phyloP scores from a whole-genome alignment of 2,797 vertebrate species.

The Oceanodroma leucorhoa region DNA sequence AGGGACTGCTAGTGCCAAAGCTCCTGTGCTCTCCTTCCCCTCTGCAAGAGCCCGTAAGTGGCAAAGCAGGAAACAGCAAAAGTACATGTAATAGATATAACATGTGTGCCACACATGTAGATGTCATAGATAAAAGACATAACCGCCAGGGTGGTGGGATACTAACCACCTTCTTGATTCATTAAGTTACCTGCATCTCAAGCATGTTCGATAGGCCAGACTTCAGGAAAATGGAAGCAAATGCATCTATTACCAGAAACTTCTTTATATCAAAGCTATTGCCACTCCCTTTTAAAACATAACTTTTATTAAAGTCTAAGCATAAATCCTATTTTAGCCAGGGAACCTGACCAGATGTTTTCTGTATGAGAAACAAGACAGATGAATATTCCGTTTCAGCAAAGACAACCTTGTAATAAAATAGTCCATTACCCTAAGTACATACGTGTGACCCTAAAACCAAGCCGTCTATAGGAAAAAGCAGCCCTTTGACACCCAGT shows the following conservation, averaged over 20 bases:
- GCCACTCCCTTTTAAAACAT: not conserved
- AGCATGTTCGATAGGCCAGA: not conserved
- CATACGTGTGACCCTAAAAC: not conserved
- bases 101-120: not conserved
- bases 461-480: not conserved
- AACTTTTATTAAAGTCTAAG: conserved; percentile 25
- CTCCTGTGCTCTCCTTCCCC: not conserved
- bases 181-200: not conserved
- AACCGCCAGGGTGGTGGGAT: not conserved
- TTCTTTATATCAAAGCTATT: not conserved
- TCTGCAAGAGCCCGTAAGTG: not conserved
- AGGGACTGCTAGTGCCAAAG: not conserved
- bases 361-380: not conserved
- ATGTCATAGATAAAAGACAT: not conserved
- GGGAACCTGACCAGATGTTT: not conserved
- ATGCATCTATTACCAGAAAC: not conserved
- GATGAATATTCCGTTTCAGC: not conserved
- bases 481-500: not conserved
- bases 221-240: not conserved
- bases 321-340: not conserved
- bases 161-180: not conserved
- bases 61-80: not conserved
- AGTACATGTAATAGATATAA: not conserved
- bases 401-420: not conserved
- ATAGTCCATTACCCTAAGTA: not conserved